These are phyloP conservation scores for Meloidogyne floridensis DNA, from an alignment of 1,140 invertebrate species.

Conservation along the genomic window DNA sequence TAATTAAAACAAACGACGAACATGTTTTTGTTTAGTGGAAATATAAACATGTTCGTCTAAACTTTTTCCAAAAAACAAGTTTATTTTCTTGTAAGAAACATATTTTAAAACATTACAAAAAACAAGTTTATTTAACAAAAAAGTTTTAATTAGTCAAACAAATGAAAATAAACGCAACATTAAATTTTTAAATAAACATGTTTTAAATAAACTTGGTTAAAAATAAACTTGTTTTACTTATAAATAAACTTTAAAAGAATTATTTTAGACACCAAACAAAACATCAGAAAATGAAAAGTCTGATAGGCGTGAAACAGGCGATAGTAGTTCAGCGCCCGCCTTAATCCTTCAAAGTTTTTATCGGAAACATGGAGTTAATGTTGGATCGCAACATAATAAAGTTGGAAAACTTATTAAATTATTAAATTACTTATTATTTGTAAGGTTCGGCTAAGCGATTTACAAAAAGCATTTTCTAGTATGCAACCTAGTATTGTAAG, in stretches of 20 bases:
- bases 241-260: background rate
- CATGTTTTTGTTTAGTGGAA: too few species aligned
- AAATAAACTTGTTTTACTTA: background rate
- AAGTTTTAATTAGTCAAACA: too few species aligned
- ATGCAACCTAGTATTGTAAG: slow-evolving; percentile 55
- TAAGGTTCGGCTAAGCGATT: slow-evolving; percentile 39
- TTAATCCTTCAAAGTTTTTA: slow-evolving; percentile 45
- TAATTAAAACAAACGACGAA: too few species aligned
- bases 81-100: too few species aligned
- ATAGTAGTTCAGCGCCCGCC: slow-evolving; percentile 36
- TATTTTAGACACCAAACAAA: slow-evolving; percentile 23
- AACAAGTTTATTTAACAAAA: too few species aligned
- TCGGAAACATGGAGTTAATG: slow-evolving; percentile 38
- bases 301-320: slow-evolving; percentile 35
- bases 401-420: background rate
- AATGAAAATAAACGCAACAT: too few species aligned
- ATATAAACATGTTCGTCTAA: too few species aligned
- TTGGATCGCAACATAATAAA: slow-evolving; percentile 4
- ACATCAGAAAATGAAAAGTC: slow-evolving; percentile 26
- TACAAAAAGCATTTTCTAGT: slow-evolving; percentile 54
- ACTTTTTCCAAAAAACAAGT: too few species aligned
- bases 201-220: too few species aligned
- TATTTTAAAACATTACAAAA: too few species aligned
- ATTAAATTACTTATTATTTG: background rate
- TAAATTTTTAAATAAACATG: too few species aligned